Evolutionary conservation across 53 echinoderm and acorn worm species (phyloP), one percentile per base, ranked within the genome.

Genomic region (Echinometra lucunter): DNA sequence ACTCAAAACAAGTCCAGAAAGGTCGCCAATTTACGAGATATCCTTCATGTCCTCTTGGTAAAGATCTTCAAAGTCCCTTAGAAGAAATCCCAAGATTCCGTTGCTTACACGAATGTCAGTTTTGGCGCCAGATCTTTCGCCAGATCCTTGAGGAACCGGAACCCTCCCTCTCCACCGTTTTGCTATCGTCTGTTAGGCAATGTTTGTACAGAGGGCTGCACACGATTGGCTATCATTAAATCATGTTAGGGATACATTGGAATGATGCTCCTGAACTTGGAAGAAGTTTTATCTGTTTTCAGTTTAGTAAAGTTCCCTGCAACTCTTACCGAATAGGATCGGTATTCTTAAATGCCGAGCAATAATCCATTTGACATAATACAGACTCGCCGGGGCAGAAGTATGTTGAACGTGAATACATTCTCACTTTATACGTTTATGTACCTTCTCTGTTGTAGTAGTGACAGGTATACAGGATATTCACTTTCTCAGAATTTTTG

Each of bases 21-120:
- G 10, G 85, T 85, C 49, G 45, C n/a, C 45, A 49, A 49, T 45
- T 78, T 47, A 85, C 28, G 49, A 47, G 37, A 19, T 23, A 81
- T 81, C 44, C 23, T 21, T 8, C 30, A 85, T 16, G 85, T 85
- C 85, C 85, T 85, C 28, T 1, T 85, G 25, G 27, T 47, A 45
- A 49, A 85, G 85, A 85, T 85, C 85, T 85, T 49, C 49, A 85
- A 85, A n/a, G 49, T 47, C 49, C 85, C 49, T 85, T 85, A 85
- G 49, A 85, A 85, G 49, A 49, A 40, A 49, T 49, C 44, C 49
- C 28, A 49, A 85, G 85, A 85, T 49, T 47, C 53, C 30, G 45
- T n/a, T 49, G 85, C 85, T 47, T 85, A 89, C 89, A 89, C 89
- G 58, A 58, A 89, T 89, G 89, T 57, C 89, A 89, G 57, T 37